Percentiles rank a stretch among this genome's conserved stretches.
These are phyloP conservation scores for Chaetoderma sp. DNA, from an alignment of 2,888 invertebrate genomes.

Conservation along the genomic window DNA sequence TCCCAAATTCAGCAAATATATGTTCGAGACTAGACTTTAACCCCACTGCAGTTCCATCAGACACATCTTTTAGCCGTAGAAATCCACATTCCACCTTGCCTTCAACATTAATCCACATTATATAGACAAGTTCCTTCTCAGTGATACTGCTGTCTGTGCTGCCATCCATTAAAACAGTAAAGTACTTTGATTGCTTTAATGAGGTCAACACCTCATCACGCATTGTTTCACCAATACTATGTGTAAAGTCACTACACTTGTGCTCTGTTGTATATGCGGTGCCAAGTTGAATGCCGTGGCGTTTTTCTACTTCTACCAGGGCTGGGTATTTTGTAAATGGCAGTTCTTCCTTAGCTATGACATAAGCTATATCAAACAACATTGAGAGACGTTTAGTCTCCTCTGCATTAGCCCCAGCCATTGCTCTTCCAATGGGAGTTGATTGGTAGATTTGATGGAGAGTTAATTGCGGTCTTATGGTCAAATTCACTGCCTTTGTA, in stretches of 20 bases:
- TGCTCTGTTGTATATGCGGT: background rate
- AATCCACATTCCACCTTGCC: no score
- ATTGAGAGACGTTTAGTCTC: background rate
- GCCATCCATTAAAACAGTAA: background rate
- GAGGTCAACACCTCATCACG: background rate
- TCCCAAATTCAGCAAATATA: background rate
- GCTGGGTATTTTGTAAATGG: background rate
- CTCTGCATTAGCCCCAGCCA: no score
- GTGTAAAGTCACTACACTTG: slow-evolving; percentile 1
- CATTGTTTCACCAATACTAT: background rate
- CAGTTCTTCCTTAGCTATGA: background rate
- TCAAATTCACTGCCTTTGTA: no score
- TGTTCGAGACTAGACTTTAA: background rate
- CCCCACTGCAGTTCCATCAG: background rate
- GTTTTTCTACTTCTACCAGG: background rate
- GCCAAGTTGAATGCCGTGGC: background rate
- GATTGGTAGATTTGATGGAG: no score
- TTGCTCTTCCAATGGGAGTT: no score
- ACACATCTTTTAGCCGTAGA: no score
- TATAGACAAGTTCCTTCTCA: background rate
- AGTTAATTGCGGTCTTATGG: no score
- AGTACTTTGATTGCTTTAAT: background rate
- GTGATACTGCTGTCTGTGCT: background rate
- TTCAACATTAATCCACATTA: background rate
- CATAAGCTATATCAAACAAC: slow-evolving; percentile 1